Percentiles rank a stretch among this genome's conserved stretches.
These are phyloP conservation scores for Dromococcyx pavoninus DNA, from an alignment of 2,797 vertebrate species.

Conservation along the genomic window DNA sequence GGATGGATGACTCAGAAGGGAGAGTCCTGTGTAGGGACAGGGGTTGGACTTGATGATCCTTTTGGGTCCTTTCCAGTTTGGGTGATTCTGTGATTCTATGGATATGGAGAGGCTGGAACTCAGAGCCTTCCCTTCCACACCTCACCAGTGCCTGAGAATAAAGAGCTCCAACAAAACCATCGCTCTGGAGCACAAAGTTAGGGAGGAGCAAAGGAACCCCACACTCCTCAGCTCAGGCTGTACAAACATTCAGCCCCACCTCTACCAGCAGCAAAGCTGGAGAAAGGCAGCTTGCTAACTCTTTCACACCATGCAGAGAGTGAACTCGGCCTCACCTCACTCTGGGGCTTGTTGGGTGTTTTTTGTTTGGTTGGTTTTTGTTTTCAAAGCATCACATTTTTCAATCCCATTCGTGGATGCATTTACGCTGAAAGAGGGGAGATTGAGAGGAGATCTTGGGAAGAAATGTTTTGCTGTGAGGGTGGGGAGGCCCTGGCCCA, in stretches of 20 bases:
- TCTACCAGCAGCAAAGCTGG: background rate
- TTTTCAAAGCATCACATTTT: background rate
- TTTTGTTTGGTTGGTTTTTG: background rate
- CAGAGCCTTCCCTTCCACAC: background rate
- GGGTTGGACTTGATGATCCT: no score
- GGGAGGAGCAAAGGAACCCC: background rate
- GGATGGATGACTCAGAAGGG: background rate
- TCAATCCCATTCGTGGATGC: rapidly evolving
- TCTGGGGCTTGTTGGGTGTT: background rate
- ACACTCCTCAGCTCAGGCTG: background rate
- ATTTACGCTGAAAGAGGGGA: no score
- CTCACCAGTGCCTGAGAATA: background rate
- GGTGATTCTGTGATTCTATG: no score
- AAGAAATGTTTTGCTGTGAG: no score
- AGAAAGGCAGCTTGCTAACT: background rate
- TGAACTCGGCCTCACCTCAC: background rate
- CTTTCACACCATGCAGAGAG: background rate
- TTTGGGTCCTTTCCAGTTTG: no score
- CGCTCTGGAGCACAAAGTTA: background rate
- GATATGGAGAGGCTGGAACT: background rate
- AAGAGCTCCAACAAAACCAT: background rate
- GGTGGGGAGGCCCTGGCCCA: no score
- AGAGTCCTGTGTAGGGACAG: no score
- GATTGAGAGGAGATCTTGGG: no score
- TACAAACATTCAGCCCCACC: background rate